A percentile compares a stretch with the other conserved stretches of the same genome.
Conservation (phyloP, 2,113 vertebrate genomes). For the Otolemur garnettii region DNA sequence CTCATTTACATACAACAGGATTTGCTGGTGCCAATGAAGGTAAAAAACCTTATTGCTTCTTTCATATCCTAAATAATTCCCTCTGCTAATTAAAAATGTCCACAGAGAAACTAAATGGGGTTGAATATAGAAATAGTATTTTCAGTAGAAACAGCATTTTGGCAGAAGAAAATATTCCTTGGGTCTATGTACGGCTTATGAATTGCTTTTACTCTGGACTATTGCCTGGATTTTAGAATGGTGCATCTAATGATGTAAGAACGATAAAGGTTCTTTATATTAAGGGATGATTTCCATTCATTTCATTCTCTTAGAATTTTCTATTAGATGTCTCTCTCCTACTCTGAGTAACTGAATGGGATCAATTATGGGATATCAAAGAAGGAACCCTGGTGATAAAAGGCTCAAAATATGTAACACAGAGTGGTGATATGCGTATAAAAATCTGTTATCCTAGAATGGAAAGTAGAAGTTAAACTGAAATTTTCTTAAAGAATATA, state of each 20-base stretch:
- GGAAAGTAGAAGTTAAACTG: slow-evolving; percentile 5
- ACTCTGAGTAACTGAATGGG: neutral
- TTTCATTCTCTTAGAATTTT: slow-evolving; percentile 45
- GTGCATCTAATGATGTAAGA: slow-evolving; percentile 37
- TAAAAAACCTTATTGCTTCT: slow-evolving; percentile 67
- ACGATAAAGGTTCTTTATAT: slow-evolving; percentile 3
- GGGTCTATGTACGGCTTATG: neutral
- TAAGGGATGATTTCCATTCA: slow-evolving; percentile 37
- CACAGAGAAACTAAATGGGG: slow-evolving; percentile 26
- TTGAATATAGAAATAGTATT: neutral
- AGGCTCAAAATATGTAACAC: slow-evolving; percentile 1
- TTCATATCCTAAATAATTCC: slow-evolving; percentile 63
- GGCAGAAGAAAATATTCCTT: slow-evolving; percentile 22
- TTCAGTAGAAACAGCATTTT: neutral
- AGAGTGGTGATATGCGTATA: neutral
- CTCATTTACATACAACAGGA: slow-evolving; percentile 81
- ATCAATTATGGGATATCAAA: slow-evolving; percentile 45
- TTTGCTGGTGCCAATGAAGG: slow-evolving; percentile 83
- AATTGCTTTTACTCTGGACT: slow-evolving; percentile 47
- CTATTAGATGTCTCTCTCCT: neutral
- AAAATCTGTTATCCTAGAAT: slow-evolving; percentile 29
- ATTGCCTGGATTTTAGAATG: slow-evolving; percentile 53
- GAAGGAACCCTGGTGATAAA: slow-evolving; percentile 50
- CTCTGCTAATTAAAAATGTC: slow-evolving; percentile 68
- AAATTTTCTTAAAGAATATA: neutral